These are phyloP conservation scores for Mamestra brassicae DNA, from an alignment of 2,888 invertebrate genomes.

Conservation along the genomic window DNA sequence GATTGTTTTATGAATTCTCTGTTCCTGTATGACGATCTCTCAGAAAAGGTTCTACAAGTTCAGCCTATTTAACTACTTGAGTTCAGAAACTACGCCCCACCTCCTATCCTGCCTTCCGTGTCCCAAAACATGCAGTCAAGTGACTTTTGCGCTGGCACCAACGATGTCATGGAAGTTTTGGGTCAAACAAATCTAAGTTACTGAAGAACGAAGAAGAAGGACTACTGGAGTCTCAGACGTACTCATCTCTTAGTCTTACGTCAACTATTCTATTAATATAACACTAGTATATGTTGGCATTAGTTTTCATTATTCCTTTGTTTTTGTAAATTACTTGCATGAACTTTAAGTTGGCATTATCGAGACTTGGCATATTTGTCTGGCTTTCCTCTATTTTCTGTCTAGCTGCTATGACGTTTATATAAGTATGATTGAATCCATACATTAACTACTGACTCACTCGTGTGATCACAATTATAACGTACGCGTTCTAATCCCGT, in stretches of 20 bases:
- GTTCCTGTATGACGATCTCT: neutral
- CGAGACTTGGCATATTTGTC: neutral
- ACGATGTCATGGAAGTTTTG: no score
- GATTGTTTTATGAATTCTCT: neutral
- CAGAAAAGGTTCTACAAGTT: neutral
- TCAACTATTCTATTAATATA: neutral
- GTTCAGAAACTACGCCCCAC: no score
- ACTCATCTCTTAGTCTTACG: neutral
- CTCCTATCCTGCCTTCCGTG: no score
- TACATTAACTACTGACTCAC: conserved; percentile 46
- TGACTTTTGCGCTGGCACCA: no score
- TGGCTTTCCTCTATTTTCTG: no score
- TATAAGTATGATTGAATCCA: conserved; percentile 32
- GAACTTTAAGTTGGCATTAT: neutral
- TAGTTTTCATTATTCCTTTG: neutral
- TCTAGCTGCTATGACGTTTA: neutral
- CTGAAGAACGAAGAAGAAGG: no score
- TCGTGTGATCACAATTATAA: conserved; percentile 40
- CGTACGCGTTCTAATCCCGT: conserved; percentile 54
- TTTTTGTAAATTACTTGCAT: neutral
- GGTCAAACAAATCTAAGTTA: no score
- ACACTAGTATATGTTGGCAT: neutral
- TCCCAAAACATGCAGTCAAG: no score
- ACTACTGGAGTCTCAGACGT: neutral
- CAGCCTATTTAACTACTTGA: neutral